Evolutionary conservation across 2,797 vertebrate genomes (phyloP), one percentile per base, ranked within the genome.

Genomic region (Helarctos malayanus): DNA sequence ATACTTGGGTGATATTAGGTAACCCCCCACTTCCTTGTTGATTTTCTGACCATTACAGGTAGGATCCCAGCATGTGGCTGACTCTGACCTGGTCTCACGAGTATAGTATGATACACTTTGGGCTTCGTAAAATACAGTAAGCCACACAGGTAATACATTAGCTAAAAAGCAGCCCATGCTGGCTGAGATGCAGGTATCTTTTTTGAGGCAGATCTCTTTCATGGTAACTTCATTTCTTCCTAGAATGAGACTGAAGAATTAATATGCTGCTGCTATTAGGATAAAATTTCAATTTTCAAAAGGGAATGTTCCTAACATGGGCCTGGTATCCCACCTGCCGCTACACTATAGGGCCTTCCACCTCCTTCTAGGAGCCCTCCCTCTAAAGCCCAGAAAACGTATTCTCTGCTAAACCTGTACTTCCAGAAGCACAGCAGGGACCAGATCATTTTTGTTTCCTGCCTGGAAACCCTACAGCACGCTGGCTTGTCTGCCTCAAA

Each of bases 181-280:
- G 73, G 0, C 3, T 29, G n/a, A 0, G 73, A 89, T 91, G 85
- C 59, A 76, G 4, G n/a, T 80, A 79, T 83, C 87, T 78, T 97
- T 3, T 95, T 89, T 94, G 83, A 94, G 92, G 75, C 73, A 87
- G 89, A 90, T 65, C 81, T 94, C 84, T 79, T 71, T 65, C 23
- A 89, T 59, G 95, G 80, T 81, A 89, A 93, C 75, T 94, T 87
- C 41, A 94, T 97, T 94, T 96, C 93, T 89, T 91, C 41, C 41
- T 91, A 21, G 38, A 94, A 94, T 73, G 29, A 68, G 38, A 73
- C 35, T 41, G 3, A 75, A 59, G 75, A 90, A 88, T 65, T 86
- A 89, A 83, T 92, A 73, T 1, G 41, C 4, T 69, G 18, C 3
- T 75, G 41, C 76, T 95, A 91, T 94, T 89, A 97, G 38, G 54